Evolutionary conservation across 1,140 invertebrate species (phyloP), one percentile per base, ranked within the genome.

Genomic region (Drosophila novamexicana): DNA sequence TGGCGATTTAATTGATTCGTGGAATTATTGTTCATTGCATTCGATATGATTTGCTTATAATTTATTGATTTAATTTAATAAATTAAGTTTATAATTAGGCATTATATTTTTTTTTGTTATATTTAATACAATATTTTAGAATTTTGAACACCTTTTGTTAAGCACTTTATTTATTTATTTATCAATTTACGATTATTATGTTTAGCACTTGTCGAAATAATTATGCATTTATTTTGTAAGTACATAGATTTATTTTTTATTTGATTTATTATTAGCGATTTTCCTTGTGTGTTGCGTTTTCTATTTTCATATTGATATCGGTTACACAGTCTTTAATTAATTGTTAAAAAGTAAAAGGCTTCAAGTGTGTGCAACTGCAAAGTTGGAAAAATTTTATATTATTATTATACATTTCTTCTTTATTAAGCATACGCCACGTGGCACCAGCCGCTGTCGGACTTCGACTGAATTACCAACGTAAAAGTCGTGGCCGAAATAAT

Each of bases 351-450:
- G 62, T 75, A 71, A 75, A 71, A 75, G 67, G 76, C 62, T 75
- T 65, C 40, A 62, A 70, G 49, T 75, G 67, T 64, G 56, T 29
- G 54, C 66, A 79, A 76, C 73, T 79, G 73, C 1, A 75, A 53
- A 44, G 16, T 9, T 16, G 10, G 8, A 29, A 42, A 14, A 42
- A 34, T 10, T 16, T 10, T 5, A n/a, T 53, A 56, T 50, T 61
- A 67, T 29, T n/a, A 58, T 14, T 45, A 7, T 34, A 45, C 44
- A 0, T 36, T 7, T 16, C 16, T 49, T 32, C 37, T 53, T 66
- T 74, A 71, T 84, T 84, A 75, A 77, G 72, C 84, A 84, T 89
- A 69, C 83, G 84, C 68, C 83, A 88, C 77, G 84, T 88, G 83
- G 59, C 76, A 78, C 79, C 64, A 79, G 62, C 67, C 77, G 81